Evolutionary conservation across 1,140 invertebrate genomes (phyloP).

Genomic region (Drosophila nigrodunni): DNA sequence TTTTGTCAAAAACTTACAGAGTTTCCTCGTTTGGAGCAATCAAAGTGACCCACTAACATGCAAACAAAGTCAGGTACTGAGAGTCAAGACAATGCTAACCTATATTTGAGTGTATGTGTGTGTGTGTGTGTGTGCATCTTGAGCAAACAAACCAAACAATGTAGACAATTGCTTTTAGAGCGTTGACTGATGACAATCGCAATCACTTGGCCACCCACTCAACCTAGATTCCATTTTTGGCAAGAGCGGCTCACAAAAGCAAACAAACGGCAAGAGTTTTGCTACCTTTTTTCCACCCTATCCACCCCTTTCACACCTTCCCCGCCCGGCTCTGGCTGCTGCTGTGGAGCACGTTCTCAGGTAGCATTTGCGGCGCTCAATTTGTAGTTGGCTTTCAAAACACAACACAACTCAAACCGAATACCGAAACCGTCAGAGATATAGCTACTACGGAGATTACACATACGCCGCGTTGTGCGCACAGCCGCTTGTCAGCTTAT

Average conservation of each 20-base stretch:
- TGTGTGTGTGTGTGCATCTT: slow-evolving; percentile 69
- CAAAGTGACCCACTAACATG: slow-evolving; percentile 75
- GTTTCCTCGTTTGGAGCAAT: slow-evolving; percentile 33
- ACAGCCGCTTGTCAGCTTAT: slow-evolving; percentile 66
- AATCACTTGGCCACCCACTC: slow-evolving; percentile 81
- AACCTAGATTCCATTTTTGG: slow-evolving; percentile 73
- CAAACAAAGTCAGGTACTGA: slow-evolving; percentile 69
- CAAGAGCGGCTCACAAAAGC: slow-evolving; percentile 47
- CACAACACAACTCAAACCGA: no score
- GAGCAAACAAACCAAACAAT: slow-evolving; percentile 80
- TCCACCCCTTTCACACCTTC: background rate
- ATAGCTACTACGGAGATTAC: slow-evolving; percentile 53
- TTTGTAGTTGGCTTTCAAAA: slow-evolving; percentile 42
- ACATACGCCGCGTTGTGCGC: slow-evolving; percentile 62
- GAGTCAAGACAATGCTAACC: slow-evolving; percentile 66
- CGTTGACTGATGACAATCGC: slow-evolving; percentile 83
- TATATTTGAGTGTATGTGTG: slow-evolving; percentile 19
- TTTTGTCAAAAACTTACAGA: slow-evolving; percentile 9
- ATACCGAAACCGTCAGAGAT: background rate
- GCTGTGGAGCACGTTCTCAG: slow-evolving; percentile 33
- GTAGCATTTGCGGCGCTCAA: slow-evolving; percentile 43
- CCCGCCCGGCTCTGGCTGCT: background rate
- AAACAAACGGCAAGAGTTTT: slow-evolving; percentile 59
- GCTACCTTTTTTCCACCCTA: background rate
- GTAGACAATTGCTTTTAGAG: slow-evolving; percentile 83